Evolutionary conservation across 1,140 invertebrate species (phyloP), one percentile per base, ranked within the genome.

Genomic region (Artemia franciscana): DNA sequence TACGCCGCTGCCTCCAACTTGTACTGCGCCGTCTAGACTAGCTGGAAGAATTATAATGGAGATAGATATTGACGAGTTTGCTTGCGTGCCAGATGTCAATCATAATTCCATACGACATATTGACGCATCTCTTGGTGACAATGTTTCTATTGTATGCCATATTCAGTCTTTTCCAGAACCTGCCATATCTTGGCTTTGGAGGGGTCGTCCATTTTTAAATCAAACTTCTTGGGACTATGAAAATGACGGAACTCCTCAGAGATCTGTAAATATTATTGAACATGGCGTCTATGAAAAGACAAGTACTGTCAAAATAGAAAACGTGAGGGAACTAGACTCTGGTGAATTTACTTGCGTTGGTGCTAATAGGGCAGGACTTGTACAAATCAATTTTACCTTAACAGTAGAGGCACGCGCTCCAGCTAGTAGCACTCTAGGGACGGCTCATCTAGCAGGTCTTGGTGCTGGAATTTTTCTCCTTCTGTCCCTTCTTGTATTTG

Each of bases 321-420:
- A 90, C 70, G 85, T 88, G 12, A 85, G 86, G 69, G 85, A 90
- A 70, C 80, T 84, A 5, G 90, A 95, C 71, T 84, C 85, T 25
- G 86, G 83, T 25, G 86, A 89, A 67, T 94, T 94, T 74, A 84
- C 84, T 68, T 95, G 91, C 72, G 81, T 89, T 0, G 89, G 88
- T 15, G 85, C 90, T 69, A 96, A 96, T 72, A 80, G 84, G 61
- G 90, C 87, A 7, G 93, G 92, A 2, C 86, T 82, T 69, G 85
- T 87, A n/a, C 85, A 90, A 74, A 84, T 86, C 1, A 92, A 92
- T 71, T 91, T 90, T 68, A 91, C 88, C 5, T 75, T 92, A 9
- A 82, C 86, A 68, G 84, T 92, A 27, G 82, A 82, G 26, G 77
- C 86, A 68, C 76, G 82, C 51, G 78, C 84, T 7, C 82, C 82